These are phyloP conservation scores for Dendrocincla fuliginosa DNA, from an alignment of 2,797 vertebrate species.

Conservation along the genomic window DNA sequence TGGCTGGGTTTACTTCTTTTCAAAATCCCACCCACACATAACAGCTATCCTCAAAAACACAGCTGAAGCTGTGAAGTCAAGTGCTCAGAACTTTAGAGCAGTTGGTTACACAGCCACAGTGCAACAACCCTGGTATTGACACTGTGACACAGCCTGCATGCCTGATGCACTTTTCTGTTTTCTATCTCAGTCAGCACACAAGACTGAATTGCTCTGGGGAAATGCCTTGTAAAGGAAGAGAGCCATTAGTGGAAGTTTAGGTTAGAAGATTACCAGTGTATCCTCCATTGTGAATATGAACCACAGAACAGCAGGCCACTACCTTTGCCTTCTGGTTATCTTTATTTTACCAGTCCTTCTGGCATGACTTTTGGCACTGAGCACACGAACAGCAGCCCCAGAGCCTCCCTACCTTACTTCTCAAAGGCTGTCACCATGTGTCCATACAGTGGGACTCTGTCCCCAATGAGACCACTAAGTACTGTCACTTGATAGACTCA, in stretches of 20 bases:
- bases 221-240: background rate
- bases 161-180: background rate
- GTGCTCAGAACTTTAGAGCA: background rate
- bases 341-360: background rate
- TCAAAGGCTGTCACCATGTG: background rate
- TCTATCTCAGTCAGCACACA: background rate
- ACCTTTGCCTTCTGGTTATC: background rate
- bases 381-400: background rate
- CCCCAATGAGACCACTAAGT: background rate
- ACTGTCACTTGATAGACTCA: background rate
- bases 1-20: background rate
- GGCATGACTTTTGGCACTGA: background rate
- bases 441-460: background rate
- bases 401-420: background rate
- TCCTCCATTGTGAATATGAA: background rate
- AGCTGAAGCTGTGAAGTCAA: background rate
- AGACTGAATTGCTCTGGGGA: background rate
- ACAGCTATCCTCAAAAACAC: background rate
- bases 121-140: background rate
- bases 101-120: background rate
- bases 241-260: background rate
- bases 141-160: rapidly evolving
- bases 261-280: background rate
- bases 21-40: background rate
- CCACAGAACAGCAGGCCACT: background rate